Base-by-base conservation (phyloP, 1,140 invertebrate genomes). In the Drosophila busckii region DNA sequence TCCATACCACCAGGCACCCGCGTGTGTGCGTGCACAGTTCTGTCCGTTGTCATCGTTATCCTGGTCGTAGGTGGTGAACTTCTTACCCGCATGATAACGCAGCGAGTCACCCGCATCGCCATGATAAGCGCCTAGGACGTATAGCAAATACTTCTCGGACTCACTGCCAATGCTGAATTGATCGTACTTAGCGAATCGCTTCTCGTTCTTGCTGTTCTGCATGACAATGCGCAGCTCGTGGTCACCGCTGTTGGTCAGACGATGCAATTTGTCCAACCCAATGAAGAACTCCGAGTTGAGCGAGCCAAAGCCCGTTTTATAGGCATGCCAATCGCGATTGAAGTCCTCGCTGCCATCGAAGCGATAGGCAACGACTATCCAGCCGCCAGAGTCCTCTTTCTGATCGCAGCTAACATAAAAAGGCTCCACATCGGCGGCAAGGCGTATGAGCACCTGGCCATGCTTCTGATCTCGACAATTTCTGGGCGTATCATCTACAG, bases 1-100 rank as follows among this genome's bases (percentile, higher is more conserved):
- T 35, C 89, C 90, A 62, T 92, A 93, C 92, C 92, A 93, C 89
- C 91, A 92, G 6, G 89, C 92, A 1, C 90, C 91, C 1, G 88
- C 85, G 32, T 92, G 91, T 13, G 89, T 88, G 10, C 89, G 68
- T 0, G 93, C 93, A 84, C 93, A 95, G 35, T 92, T 91, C 38
- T 92, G 92, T 17, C 88, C 89, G 84, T 90, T 91, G 8, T 89
- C 89, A 61, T 95, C 93, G 67, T 94, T 92, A 75, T 95, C 93
- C 16, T 89, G 83, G 50, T 95, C 93, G 5, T 85, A 88, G 0
- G 93, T 93, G 23, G 92, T 93, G 85, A 94, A 95, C 70, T 91
- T 91, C 69, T 91, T 91, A 2, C 91, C 91, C 32, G 91, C 90
- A 70, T 94, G 93, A 22, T 92, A 92, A 7, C 88, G 87, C 38